Conservation (phyloP, 2,888 invertebrate species). For the Drosophila borborema region DNA sequence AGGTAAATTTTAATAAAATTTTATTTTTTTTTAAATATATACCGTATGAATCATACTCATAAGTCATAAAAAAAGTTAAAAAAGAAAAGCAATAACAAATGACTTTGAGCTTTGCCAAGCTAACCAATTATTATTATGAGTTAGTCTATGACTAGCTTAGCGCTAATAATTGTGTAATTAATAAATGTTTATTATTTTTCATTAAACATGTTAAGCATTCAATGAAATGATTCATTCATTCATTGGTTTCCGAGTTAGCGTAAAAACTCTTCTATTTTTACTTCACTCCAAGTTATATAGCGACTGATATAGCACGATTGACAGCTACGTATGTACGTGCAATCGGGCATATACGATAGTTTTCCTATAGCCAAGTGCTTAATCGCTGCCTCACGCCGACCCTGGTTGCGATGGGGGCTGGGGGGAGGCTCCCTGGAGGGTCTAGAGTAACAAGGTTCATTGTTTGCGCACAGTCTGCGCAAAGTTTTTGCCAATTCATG, state of each 20-base stretch:
- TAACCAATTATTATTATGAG: background rate
- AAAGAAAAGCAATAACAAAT: background rate
- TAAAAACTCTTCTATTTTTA: background rate
- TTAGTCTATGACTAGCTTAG: background rate
- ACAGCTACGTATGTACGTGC: background rate
- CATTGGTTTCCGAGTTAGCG: background rate
- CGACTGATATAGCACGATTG: background rate
- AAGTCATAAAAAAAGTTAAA: too few species aligned
- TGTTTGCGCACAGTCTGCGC: slow-evolving; percentile 78
- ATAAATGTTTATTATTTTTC: background rate
- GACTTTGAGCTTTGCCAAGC: background rate
- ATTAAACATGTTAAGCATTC: background rate
- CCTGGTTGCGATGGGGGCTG: background rate
- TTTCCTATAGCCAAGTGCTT: background rate
- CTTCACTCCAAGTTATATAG: background rate
- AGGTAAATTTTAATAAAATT: too few species aligned
- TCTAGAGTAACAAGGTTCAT: slow-evolving; percentile 41
- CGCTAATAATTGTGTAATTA: background rate
- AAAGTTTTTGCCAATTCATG: slow-evolving; percentile 74
- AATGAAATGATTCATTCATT: slow-evolving; percentile 5
- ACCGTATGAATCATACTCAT: too few species aligned
- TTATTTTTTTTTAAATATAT: too few species aligned
- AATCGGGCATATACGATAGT: background rate
- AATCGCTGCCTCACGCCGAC: slow-evolving; percentile 6
- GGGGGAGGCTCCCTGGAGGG: background rate